Conservation (phyloP, 2,113 vertebrate genomes). For the Aspidoscelis tigris region DNA sequence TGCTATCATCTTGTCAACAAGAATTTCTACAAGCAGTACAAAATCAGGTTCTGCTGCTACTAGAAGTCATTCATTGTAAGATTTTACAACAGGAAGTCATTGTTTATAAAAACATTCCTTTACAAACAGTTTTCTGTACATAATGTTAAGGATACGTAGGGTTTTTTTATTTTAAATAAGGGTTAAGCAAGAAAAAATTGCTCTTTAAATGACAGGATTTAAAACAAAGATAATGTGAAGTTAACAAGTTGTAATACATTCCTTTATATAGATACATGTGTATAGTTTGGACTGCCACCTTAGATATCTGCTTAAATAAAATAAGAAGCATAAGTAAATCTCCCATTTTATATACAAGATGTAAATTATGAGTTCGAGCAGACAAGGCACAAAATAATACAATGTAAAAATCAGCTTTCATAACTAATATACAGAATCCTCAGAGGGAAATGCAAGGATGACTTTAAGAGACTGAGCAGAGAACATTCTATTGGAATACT, state of each 20-base stretch:
- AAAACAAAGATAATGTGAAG: background rate
- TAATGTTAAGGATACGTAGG: conserved; percentile 39
- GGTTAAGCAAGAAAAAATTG: conserved; percentile 42
- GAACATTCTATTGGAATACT: conserved; percentile 15
- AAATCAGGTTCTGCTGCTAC: conserved; percentile 25
- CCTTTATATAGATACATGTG: background rate
- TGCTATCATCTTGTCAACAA: conserved; percentile 36
- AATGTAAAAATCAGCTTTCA: conserved; percentile 55
- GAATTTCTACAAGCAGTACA: background rate
- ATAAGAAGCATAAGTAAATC: conserved; percentile 17
- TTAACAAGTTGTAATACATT: background rate
- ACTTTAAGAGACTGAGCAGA: conserved; percentile 46
- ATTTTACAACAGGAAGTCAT: conserved; percentile 50
- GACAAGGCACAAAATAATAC: conserved; percentile 71
- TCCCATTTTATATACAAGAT: conserved; percentile 57
- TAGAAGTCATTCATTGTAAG: background rate
- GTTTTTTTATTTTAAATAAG: conserved; percentile 41
- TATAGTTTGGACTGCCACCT: conserved; percentile 22
- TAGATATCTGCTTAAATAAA: conserved; percentile 6
- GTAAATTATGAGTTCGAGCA: conserved; percentile 56
- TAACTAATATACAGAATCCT: conserved; percentile 40
- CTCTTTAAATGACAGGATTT: conserved; percentile 24
- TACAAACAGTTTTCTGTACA: conserved; percentile 42
- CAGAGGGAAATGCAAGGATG: conserved; percentile 43
- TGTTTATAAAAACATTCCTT: conserved; percentile 36